Conservation (phyloP, 2,888 invertebrate genomes). For the Cenopis cana region DNA sequence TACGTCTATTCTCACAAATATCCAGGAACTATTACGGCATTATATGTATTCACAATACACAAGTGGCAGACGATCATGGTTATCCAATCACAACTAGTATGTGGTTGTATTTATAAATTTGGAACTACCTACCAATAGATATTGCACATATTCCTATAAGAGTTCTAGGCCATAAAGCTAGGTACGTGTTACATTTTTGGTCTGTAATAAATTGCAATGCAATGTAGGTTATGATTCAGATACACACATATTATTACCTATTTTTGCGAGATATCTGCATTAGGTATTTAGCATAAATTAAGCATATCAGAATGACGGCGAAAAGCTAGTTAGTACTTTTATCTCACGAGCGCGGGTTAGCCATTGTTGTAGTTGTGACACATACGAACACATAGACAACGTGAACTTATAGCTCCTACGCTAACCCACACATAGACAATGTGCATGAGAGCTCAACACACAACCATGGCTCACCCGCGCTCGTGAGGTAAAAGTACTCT, state of each 20-base stretch:
- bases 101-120: constrained; percentile 13
- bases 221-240: too few species aligned
- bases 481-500: too few species aligned
- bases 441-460: too few species aligned
- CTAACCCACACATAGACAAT: too few species aligned
- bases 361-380: too few species aligned
- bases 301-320: background rate
- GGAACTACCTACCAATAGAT: constrained; percentile 9
- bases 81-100: background rate
- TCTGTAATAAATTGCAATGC: background rate
- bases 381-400: too few species aligned
- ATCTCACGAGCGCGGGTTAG: too few species aligned
- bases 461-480: too few species aligned
- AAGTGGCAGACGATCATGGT: background rate
- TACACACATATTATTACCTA: background rate
- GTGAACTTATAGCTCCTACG: too few species aligned
- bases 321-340: background rate
- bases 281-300: too few species aligned
- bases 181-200: background rate
- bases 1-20: background rate
- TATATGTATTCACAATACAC: background rate
- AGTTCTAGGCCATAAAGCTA: background rate
- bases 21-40: background rate
- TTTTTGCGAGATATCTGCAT: background rate
- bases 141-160: background rate